Conservation (phyloP, 1,140 invertebrate species). For the Prorops nasuta region DNA sequence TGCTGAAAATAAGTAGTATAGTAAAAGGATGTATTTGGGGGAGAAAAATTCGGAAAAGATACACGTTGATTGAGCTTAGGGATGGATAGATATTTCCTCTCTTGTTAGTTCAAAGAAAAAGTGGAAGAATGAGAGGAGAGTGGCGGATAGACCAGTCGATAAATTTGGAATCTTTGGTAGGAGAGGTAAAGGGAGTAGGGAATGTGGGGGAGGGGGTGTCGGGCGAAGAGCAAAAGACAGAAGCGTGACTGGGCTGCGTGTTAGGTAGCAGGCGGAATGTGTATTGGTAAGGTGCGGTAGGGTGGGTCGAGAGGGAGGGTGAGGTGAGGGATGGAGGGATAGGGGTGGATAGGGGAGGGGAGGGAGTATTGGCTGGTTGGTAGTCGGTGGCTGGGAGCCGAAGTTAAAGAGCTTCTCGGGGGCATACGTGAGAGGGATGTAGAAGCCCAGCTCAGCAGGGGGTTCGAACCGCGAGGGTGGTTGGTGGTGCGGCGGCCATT, state of each 20-base stretch:
- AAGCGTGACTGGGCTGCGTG: too few relatives aligned
- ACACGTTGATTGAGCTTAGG: too few relatives aligned
- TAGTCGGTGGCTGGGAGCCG: slow-evolving; percentile 40
- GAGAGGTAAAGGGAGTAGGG: neutral
- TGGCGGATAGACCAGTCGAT: too few relatives aligned
- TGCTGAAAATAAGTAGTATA: too few relatives aligned
- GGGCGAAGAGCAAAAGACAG: neutral
- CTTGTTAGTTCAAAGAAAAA: too few relatives aligned
- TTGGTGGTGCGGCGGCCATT: slow-evolving; percentile 57
- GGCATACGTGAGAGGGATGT: slow-evolving; percentile 54
- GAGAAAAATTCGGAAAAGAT: too few relatives aligned
- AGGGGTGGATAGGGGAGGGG: neutral
- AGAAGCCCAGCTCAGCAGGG: slow-evolving; percentile 4
- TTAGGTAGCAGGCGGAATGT: too few relatives aligned
- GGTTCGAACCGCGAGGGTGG: slow-evolving; percentile 39
- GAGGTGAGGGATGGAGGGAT: slow-evolving; percentile 4
- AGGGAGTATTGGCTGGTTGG: slow-evolving; percentile 38
- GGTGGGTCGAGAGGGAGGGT: neutral
- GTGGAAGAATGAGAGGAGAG: too few relatives aligned
- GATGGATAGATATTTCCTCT: too few relatives aligned
- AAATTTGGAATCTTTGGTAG: neutral
- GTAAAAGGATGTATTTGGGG: too few relatives aligned
- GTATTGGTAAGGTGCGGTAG: neutral
- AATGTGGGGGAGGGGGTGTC: neutral
- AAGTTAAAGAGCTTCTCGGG: slow-evolving; percentile 55